A percentile compares a stretch with the other conserved stretches of the same genome.
phyloP scores from a whole-genome alignment of 2,113 vertebrate genomes.

The Eubucco bourcierii region DNA sequence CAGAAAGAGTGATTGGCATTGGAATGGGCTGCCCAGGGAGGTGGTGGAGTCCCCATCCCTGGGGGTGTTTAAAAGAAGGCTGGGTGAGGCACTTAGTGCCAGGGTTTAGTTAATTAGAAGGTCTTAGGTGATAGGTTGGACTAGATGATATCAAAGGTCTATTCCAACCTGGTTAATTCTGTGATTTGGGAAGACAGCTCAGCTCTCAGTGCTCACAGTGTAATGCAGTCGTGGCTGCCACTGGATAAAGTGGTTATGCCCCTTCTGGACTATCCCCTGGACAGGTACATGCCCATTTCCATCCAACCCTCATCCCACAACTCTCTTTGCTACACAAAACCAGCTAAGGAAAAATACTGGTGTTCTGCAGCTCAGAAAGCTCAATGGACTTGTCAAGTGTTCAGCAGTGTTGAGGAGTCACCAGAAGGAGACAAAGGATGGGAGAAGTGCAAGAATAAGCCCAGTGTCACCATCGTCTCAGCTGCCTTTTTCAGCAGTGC shows the following conservation, averaged over 20 bases:
- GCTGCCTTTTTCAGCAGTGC: not conserved
- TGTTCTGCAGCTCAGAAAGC: not conserved
- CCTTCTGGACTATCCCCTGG: not conserved
- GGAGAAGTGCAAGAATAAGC: not conserved
- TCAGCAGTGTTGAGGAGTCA: not conserved
- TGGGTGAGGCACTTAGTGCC: too few relatives aligned
- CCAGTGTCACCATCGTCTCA: not conserved
- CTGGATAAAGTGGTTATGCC: not conserved
- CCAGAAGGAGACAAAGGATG: not conserved
- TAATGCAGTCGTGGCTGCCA: not conserved
- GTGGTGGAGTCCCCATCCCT: too few relatives aligned
- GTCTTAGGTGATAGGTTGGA: too few relatives aligned
- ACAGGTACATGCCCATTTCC: not conserved
- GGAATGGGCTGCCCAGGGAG: too few relatives aligned
- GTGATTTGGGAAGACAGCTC: not conserved
- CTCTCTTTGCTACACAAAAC: not conserved
- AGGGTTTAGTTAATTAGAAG: too few relatives aligned
- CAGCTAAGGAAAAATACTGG: not conserved
- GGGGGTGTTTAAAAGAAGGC: too few relatives aligned
- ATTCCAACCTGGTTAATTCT: too few relatives aligned
- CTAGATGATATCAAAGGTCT: too few relatives aligned
- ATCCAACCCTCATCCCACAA: not conserved
- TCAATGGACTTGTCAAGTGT: not conserved
- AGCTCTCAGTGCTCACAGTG: not conserved
- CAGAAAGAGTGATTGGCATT: too few relatives aligned